Base-by-base conservation (phyloP, 1,140 invertebrate genomes). In the Scaptomyza hsui region DNA sequence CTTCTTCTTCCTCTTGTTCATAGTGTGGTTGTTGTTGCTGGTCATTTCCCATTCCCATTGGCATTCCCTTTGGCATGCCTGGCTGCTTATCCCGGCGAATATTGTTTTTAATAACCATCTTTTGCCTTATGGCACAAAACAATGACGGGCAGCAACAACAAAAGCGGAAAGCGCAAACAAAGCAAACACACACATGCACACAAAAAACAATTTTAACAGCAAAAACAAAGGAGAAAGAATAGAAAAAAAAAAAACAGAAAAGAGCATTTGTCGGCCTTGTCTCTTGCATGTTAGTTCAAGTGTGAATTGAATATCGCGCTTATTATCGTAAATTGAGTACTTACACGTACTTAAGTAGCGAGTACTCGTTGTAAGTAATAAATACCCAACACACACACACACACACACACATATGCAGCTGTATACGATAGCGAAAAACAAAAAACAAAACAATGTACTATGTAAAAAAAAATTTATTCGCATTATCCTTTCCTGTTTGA, bases 41-140 rank as follows among this genome's bases (percentile, higher is more conserved):
- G 41, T 39, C 57, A 59, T 55, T 61, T 26, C 41, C 16, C 18
- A 41, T 18, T 35, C 44, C 29, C 16, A 16, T 41, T 2, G 3
- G 13, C 15, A 9, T 73, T 45, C 64, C 52, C 70, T 71, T 45
- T 52, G 59, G 73, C 69, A 42, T 64, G 37, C 69, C 45, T 64
- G 37, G 41, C 64, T 76, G 78, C 74, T 75, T 82, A 64, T 78
- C 83, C 83, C 78, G 65, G 68, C 82, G 59, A 88, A 88, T 88
- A 88, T 88, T 88, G 71, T 89, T 82, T 88, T 88, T 88, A 88
- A 88, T 88, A 88, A 88, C 82, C 29, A 56, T 70, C 44, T 76
- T 29, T 72, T 47, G 35, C 41, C 48, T 49, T 35, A 48, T 51
- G 47, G 53, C 35, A 42, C 26, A 59, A 52, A 37, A 37, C 35